A percentile compares a stretch with the other conserved stretches of the same genome.
These are phyloP conservation scores for Hiodon tergisus DNA, from an alignment of 2,113 vertebrate genomes.

Conservation along the genomic window DNA sequence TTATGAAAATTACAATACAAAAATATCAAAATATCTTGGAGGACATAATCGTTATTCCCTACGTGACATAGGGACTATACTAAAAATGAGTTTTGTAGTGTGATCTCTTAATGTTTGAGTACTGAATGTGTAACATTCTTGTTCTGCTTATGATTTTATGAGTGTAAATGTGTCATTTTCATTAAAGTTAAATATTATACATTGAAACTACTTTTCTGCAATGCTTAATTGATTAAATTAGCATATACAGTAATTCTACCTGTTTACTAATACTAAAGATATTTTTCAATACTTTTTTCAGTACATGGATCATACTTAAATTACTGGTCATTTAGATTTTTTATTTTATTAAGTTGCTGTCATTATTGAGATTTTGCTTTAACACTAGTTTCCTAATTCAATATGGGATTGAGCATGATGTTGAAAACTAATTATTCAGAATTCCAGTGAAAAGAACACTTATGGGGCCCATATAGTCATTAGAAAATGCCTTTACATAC, in stretches of 20 bases:
- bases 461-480: too few species aligned
- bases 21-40: too few species aligned
- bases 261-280: background rate
- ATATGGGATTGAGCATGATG: too few species aligned
- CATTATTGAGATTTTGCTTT: too few species aligned
- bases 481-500: too few species aligned
- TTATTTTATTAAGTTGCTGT: background rate
- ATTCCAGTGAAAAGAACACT: too few species aligned
- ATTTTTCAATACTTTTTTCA: background rate
- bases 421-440: too few species aligned
- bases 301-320: background rate
- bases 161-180: constrained; percentile 1
- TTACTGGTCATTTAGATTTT: background rate
- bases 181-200: background rate
- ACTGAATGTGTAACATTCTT: background rate
- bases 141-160: background rate
- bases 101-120: background rate
- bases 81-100: background rate
- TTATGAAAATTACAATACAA: too few species aligned
- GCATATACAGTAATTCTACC: background rate
- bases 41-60: too few species aligned
- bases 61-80: too few species aligned
- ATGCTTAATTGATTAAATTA: background rate
- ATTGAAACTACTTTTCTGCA: background rate
- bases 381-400: too few species aligned